phyloP scores from a whole-genome alignment of 2,113 vertebrate genomes.

The Athene cunicularia region DNA sequence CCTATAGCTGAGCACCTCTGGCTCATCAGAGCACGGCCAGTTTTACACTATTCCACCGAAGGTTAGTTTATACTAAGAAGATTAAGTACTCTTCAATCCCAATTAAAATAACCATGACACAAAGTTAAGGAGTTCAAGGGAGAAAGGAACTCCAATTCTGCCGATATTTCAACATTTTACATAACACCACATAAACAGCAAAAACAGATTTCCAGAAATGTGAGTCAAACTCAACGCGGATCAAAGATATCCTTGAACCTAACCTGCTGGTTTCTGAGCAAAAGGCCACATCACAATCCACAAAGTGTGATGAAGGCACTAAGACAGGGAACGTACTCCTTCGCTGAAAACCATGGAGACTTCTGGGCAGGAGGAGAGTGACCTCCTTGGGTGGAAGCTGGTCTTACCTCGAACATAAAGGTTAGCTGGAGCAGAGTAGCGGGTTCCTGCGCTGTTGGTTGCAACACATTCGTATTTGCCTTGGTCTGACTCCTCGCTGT shows the following conservation, averaged over 20 bases:
- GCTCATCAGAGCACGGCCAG: not conserved
- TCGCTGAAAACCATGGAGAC: not conserved
- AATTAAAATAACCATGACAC: not conserved
- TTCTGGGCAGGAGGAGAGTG: not conserved
- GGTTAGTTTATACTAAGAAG: not conserved
- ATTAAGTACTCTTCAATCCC: not conserved
- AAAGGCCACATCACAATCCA: not conserved
- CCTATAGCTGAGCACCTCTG: not conserved
- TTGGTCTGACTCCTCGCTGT: conserved; percentile 97
- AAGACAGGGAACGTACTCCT: not conserved
- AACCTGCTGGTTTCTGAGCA: not conserved
- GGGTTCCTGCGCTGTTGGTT: conserved; percentile 93
- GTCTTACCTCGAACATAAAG: conserved; percentile 98
- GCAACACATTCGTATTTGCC: conserved; percentile 98
- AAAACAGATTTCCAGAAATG: not conserved
- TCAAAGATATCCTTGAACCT: not conserved
- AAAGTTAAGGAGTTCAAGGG: not conserved
- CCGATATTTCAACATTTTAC: not conserved
- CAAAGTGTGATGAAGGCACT: not conserved
- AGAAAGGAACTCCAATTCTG: conserved; percentile 7
- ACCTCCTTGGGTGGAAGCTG: not conserved
- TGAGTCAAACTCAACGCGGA: not conserved
- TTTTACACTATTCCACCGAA: not conserved
- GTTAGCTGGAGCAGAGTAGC: conserved; percentile 95
- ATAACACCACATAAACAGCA: not conserved